These are phyloP conservation scores for Petrocephalus sullivani DNA, from an alignment of 2,797 vertebrate species.

Conservation along the genomic window DNA sequence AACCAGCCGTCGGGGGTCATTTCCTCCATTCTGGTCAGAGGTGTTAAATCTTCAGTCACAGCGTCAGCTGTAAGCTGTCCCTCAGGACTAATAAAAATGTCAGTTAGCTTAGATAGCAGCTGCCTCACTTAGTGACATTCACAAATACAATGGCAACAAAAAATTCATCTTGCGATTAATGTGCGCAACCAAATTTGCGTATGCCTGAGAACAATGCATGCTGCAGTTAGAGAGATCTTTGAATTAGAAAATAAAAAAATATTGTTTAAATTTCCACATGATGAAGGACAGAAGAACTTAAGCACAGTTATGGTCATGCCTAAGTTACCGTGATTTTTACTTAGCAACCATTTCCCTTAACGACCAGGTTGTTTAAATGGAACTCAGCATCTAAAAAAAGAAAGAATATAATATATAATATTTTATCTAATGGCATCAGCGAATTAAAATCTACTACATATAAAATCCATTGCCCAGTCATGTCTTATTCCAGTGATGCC, in stretches of 20 bases:
- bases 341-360: neutral
- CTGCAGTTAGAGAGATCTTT: neutral
- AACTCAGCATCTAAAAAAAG: neutral
- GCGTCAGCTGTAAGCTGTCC: neutral
- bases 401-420: neutral
- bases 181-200: neutral
- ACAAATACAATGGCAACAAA: neutral
- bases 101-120: neutral
- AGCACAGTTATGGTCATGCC: neutral
- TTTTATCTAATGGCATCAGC: neutral
- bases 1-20: neutral
- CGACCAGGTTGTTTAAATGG: neutral
- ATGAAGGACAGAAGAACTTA: neutral
- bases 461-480: neutral
- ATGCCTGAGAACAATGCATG: neutral
- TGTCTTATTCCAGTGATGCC: neutral
- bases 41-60: neutral
- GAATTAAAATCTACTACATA: neutral
- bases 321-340: neutral
- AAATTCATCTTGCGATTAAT: neutral
- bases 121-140: neutral
- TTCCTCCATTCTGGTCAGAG: neutral
- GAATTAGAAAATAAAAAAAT: neutral
- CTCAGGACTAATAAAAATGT: neutral
- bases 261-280: neutral